Evolutionary conservation across 2,797 vertebrate genomes (phyloP).

Genomic region (Danio aesculapii): DNA sequence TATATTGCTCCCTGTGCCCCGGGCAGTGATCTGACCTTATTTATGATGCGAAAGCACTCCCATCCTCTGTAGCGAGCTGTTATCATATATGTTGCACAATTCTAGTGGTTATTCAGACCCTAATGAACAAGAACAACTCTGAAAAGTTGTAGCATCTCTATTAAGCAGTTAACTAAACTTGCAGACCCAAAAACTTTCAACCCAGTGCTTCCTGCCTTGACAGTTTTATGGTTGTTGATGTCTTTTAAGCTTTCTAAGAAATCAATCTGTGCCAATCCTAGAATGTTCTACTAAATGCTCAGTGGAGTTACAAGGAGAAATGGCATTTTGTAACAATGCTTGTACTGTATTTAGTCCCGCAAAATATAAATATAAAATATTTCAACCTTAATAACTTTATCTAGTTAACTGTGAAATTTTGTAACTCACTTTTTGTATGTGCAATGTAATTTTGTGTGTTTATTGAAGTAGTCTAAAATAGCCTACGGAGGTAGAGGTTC

Average conservation of each 20-base stretch:
- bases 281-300: no score
- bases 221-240: background rate
- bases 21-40: slow-evolving; percentile 77
- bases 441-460: background rate
- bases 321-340: background rate
- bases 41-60: slow-evolving; percentile 62
- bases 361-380: background rate
- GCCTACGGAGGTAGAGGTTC: no score
- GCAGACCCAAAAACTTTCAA: background rate
- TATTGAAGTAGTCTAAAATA: background rate
- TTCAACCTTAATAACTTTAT: background rate
- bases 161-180: background rate
- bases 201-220: background rate
- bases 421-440: background rate
- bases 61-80: slow-evolving; percentile 52
- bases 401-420: background rate
- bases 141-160: background rate
- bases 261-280: background rate
- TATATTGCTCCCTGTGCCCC: slow-evolving; percentile 55
- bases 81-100: slow-evolving; percentile 49
- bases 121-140: background rate
- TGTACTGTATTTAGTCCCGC: background rate
- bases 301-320: background rate
- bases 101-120: slow-evolving; percentile 31
- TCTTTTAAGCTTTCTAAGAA: background rate